Evolutionary conservation across 2,888 invertebrate genomes (phyloP), one percentile per base, ranked within the genome.

Genomic region (Linnaemya tessellans): DNA sequence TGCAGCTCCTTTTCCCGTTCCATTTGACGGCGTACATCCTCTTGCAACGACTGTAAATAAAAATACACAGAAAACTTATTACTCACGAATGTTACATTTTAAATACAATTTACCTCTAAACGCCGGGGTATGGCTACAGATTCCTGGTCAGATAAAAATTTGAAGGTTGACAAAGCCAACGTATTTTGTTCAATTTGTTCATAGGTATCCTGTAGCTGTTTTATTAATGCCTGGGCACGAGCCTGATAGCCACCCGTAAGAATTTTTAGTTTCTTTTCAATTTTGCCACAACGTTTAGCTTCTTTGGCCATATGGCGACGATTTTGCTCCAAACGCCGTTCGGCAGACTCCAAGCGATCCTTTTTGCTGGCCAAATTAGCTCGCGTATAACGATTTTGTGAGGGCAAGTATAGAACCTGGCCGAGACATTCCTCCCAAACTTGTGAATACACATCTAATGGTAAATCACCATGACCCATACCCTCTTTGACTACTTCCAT

Each of bases 381-480:
- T 80, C 99, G 94, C 0, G 98, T 99, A 90, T 98, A 99, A 84
- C 97, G 94, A 91, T 96, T 96, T 93, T 98, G 97, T 64, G 96
- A 96, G 0, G 99, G 98, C 83, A 99, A 93, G 92, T 97, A 99
- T 35, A 99, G 94, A 86, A 97, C 97, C 94, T 98, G 98, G 0
- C 97, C 95, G 68, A 98, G 94, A 92, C 99, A 99, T 93, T 99
- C 98, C 91, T 98, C 97, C 99, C 99, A 99, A 56, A 98, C 98
- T 93, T 98, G 98, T 11, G 96, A 96, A 91, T 98, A 98, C 0
- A 97, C 96, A 88, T 99, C 98, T 64, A 97, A 93, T 1, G 98
- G 96, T 62, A 99, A 94, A 49, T 99, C 98, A 0, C 98, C 98
- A 90, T 99, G 99, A 0, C 96, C 96, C 99, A 99, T 99, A 58